phyloP scores from a whole-genome alignment of 2,797 vertebrate species.

The Sciaenops ocellatus region DNA sequence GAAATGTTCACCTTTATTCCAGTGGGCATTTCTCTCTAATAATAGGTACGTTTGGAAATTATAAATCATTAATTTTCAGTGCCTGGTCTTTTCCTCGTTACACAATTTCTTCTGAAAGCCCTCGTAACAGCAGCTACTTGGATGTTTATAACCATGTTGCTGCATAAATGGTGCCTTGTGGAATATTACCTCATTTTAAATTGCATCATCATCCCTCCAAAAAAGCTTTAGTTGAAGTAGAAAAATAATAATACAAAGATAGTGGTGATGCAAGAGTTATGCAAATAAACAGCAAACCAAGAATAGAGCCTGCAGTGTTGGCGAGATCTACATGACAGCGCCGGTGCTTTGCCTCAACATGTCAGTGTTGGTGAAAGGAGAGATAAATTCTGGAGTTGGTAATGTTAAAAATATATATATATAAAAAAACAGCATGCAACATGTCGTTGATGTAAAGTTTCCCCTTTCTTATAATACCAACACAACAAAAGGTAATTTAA shows the following conservation, averaged over 20 bases:
- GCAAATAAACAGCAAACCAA: conserved; percentile 9
- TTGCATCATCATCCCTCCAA: not conserved
- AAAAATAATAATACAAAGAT: not conserved
- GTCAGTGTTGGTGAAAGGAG: not conserved
- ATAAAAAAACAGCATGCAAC: too few relatives aligned
- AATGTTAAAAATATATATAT: not conserved
- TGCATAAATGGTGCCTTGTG: not conserved
- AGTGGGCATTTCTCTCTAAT: not conserved
- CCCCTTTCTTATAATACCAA: too few relatives aligned
- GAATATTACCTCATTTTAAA: conserved; percentile 24
- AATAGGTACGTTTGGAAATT: not conserved
- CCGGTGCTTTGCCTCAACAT: not conserved
- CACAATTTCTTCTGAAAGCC: not conserved
- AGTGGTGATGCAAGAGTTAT: not conserved
- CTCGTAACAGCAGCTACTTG: not conserved
- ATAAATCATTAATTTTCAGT: not conserved
- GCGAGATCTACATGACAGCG: not conserved
- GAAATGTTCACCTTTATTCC: not conserved
- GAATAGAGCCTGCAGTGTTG: not conserved
- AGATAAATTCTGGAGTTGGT: not conserved
- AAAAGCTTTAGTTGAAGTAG: not conserved
- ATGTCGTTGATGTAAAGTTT: too few relatives aligned
- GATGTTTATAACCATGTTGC: conserved; percentile 8
- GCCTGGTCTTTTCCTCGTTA: not conserved
- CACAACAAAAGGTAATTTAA: too few relatives aligned